A percentile compares a stretch with the other conserved stretches of the same genome.
These are phyloP conservation scores for Silvanus unidentatus DNA, from an alignment of 2,888 invertebrate species.

Conservation along the genomic window DNA sequence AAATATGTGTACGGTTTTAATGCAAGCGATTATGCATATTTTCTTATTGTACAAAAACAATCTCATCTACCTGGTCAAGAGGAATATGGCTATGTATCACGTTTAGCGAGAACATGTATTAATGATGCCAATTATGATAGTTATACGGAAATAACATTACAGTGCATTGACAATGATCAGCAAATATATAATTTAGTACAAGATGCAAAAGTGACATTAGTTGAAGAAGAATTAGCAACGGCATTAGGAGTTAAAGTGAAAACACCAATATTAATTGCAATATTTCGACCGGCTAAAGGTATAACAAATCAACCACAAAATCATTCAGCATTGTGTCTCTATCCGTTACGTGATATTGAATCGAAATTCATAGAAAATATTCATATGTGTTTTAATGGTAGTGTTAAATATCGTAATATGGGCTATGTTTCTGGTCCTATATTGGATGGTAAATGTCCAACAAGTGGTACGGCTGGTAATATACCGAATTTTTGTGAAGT, in stretches of 20 bases:
- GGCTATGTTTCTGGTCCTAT: conserved; percentile 88
- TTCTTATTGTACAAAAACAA: conserved; percentile 90
- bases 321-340: conserved; percentile 89
- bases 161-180: conserved; percentile 68
- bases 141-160: conserved; percentile 92
- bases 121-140: conserved; percentile 93
- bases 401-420: conserved; percentile 85
- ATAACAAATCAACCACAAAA: conserved; percentile 77
- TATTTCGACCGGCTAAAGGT: conserved; percentile 84
- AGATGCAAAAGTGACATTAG: conserved; percentile 83
- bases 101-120: conserved; percentile 88
- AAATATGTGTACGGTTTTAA: conserved; percentile 96
- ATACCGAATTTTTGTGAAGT: conserved; percentile 89
- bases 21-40: conserved; percentile 91
- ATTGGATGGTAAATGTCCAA: conserved; percentile 85
- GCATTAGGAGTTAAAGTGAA: conserved; percentile 75
- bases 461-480: conserved; percentile 81
- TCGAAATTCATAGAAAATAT: conserved; percentile 94
- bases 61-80: conserved; percentile 84
- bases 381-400: conserved; percentile 95
- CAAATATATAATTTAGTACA: conserved; percentile 80
- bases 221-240: conserved; percentile 76
- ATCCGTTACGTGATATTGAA: conserved; percentile 84
- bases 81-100: conserved; percentile 82
- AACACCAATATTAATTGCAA: conserved; percentile 76